phyloP scores from a whole-genome alignment of 2,888 invertebrate genomes.

The Camptogramma bilineatum region DNA sequence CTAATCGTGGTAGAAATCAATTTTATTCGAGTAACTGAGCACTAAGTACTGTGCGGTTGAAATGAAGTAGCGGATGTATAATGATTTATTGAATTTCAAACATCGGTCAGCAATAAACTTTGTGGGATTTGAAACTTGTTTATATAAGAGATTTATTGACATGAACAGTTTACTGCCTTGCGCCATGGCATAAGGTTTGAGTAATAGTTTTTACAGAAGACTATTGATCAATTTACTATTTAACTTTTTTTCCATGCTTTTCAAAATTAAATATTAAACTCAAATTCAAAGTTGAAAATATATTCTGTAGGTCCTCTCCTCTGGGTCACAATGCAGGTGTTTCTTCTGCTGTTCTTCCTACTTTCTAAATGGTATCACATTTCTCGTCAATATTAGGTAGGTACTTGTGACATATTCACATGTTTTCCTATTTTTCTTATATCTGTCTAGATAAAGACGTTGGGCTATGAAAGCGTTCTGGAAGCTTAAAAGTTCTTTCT shows the following conservation, averaged over 20 bases:
- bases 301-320: too few species aligned
- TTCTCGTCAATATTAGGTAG: too few species aligned
- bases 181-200: slow-evolving; percentile 49
- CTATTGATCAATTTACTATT: slow-evolving; percentile 10
- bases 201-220: slow-evolving; percentile 2
- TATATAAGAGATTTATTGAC: slow-evolving; percentile 73
- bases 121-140: slow-evolving; percentile 66
- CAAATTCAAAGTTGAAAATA: too few species aligned
- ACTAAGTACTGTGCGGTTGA: slow-evolving; percentile 58
- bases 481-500: too few species aligned
- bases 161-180: slow-evolving; percentile 64
- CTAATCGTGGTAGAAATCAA: slow-evolving; percentile 69
- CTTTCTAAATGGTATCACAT: neutral
- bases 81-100: slow-evolving; percentile 77
- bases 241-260: neutral
- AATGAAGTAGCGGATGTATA: slow-evolving; percentile 73
- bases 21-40: slow-evolving; percentile 45
- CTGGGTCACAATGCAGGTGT: too few species aligned
- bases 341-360: too few species aligned
- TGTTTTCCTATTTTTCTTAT: too few species aligned
- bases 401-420: too few species aligned
- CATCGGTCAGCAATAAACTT: slow-evolving; percentile 68
- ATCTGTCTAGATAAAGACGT: too few species aligned
- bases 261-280: too few species aligned
- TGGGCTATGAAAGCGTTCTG: too few species aligned